A percentile compares a stretch with the other conserved stretches of the same genome.
Evolutionary conservation across 2,113 vertebrate species (phyloP).

Genomic region (Lagopus leucura): DNA sequence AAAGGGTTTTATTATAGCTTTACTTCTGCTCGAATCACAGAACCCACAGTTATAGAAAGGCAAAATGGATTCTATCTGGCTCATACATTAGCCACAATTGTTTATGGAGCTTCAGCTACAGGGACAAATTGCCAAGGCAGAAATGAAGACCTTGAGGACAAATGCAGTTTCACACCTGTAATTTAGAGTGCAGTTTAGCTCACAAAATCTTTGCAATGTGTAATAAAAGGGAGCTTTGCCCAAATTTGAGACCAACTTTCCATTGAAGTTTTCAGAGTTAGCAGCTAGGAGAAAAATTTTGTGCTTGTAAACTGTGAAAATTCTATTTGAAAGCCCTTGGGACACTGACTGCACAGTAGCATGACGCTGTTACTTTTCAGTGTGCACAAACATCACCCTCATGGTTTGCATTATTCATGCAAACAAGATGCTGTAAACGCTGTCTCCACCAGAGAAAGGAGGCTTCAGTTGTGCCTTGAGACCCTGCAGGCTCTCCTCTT

Average conservation of each 20-base stretch:
- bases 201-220: not conserved
- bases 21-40: not conserved
- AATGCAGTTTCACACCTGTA: conserved; percentile 18
- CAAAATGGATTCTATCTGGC: conserved; percentile 16
- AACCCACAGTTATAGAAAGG: not conserved
- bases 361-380: not conserved
- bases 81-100: not conserved
- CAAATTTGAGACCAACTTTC: conserved; percentile 31
- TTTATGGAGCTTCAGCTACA: not conserved
- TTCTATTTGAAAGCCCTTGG: conserved; percentile 5
- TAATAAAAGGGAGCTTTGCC: not conserved
- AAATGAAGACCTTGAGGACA: conserved; percentile 34
- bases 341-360: not conserved
- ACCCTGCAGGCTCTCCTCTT: not conserved
- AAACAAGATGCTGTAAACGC: conserved; percentile 46
- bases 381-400: conserved; percentile 12
- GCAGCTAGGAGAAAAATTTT: not conserved
- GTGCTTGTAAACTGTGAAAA: not conserved
- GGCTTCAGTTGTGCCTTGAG: not conserved
- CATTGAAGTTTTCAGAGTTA: conserved; percentile 16
- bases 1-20: conserved; percentile 23
- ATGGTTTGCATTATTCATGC: conserved; percentile 53
- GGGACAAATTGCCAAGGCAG: not conserved
- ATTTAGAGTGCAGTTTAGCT: conserved; percentile 21
- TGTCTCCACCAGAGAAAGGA: conserved; percentile 26